Percentiles rank a stretch among this genome's conserved stretches.
phyloP scores from a whole-genome alignment of 2,888 invertebrate genomes.

The Lobophora halterata region DNA sequence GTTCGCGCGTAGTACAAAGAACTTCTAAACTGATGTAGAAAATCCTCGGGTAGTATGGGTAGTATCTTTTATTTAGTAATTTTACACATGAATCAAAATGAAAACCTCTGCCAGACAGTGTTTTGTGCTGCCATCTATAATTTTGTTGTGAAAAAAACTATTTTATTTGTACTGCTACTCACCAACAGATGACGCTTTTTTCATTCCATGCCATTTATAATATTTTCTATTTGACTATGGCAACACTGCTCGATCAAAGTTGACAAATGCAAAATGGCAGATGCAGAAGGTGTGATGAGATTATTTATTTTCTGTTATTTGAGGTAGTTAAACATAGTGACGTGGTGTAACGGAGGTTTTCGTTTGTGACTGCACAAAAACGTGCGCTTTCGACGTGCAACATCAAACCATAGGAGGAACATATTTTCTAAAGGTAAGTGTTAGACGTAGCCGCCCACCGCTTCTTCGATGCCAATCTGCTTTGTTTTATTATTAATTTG shows the following conservation, averaged over 20 bases:
- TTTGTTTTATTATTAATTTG: slow-evolving; percentile 53
- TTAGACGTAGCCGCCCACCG: slow-evolving; percentile 62
- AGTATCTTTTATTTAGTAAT: too few relatives aligned
- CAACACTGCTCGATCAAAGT: slow-evolving; percentile 38
- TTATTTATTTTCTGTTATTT: slow-evolving; percentile 51
- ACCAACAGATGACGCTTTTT: slow-evolving; percentile 5
- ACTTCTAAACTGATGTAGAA: too few relatives aligned
- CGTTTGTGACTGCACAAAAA: slow-evolving; percentile 36
- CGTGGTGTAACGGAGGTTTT: slow-evolving; percentile 65
- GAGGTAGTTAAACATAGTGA: slow-evolving; percentile 58
- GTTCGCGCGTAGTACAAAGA: too few relatives aligned
- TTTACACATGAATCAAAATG: too few relatives aligned
- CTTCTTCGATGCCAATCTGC: slow-evolving; percentile 52
- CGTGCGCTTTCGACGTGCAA: slow-evolving; percentile 7
- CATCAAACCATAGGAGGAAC: slow-evolving; percentile 3
- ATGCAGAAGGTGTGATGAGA: slow-evolving; percentile 37
- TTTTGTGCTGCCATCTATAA: too few relatives aligned
- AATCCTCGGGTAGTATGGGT: too few relatives aligned
- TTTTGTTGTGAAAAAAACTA: too few relatives aligned
- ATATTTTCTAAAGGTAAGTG: slow-evolving; percentile 53
- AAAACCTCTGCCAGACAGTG: too few relatives aligned
- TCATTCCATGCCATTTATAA: not conserved
- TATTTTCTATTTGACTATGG: slow-evolving; percentile 24
- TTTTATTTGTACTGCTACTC: slow-evolving; percentile 4
- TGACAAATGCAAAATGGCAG: slow-evolving; percentile 69